Evolutionary conservation across 2,888 invertebrate genomes (phyloP).

Genomic region (Sminthurinus aureus): DNA sequence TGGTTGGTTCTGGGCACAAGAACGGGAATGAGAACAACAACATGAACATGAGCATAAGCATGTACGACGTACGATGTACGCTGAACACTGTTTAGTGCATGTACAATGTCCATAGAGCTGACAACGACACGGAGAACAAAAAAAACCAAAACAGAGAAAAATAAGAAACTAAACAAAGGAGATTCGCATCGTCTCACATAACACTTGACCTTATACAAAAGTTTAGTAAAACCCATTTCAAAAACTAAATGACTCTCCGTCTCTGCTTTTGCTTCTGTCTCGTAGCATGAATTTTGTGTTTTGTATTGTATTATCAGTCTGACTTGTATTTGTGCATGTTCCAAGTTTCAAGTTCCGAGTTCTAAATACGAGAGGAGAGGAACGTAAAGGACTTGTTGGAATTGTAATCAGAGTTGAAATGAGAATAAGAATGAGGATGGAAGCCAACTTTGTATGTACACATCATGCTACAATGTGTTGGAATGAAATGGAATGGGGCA

Average conservation of each 20-base stretch:
- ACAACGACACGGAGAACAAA: not conserved
- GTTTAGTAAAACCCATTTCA: not conserved
- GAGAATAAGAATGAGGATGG: not conserved
- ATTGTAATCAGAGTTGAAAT: not conserved
- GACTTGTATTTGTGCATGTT: no score
- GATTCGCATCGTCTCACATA: conserved; percentile 33
- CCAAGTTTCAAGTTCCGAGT: not conserved
- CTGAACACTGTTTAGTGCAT: not conserved
- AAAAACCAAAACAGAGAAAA: not conserved
- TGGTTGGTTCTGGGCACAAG: not conserved
- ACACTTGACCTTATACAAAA: conserved; percentile 8
- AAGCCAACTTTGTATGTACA: not conserved
- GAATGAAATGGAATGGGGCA: no score
- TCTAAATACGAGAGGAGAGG: not conserved
- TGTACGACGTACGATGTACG: no score
- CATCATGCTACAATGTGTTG: no score
- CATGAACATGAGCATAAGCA: no score
- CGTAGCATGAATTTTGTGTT: not conserved
- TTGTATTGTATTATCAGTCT: no score
- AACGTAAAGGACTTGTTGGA: not conserved
- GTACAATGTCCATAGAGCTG: not conserved
- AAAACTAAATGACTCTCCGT: conserved; percentile 1
- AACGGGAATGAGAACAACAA: not conserved
- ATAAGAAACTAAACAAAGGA: conserved; percentile 3
- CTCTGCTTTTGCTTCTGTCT: not conserved